Conservation (phyloP, 2,888 invertebrate species). For the Idaea dimidiata region DNA sequence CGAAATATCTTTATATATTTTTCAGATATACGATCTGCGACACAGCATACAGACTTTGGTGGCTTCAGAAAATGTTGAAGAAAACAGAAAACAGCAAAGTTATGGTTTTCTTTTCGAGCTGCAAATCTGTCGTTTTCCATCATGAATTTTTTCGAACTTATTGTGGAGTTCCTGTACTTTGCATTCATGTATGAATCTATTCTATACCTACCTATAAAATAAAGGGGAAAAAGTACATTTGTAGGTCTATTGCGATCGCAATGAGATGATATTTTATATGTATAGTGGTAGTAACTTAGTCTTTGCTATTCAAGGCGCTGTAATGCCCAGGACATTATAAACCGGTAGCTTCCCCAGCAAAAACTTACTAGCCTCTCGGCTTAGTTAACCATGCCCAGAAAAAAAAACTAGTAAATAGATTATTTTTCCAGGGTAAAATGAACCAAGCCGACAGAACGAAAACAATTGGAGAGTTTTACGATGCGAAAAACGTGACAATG, state of each 20-base stretch:
- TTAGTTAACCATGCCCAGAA: neutral
- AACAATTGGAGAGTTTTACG: conserved; percentile 97
- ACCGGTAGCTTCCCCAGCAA: too few species aligned
- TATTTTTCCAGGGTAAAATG: conserved; percentile 93
- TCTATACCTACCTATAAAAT: too few species aligned
- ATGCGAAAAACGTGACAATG: conserved; percentile 92
- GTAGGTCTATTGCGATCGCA: too few species aligned
- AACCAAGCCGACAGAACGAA: conserved; percentile 96
- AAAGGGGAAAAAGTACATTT: too few species aligned
- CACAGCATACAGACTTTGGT: conserved; percentile 93
- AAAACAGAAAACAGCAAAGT: conserved; percentile 95
- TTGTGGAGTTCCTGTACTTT: conserved; percentile 93
- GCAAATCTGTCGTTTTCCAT: conserved; percentile 97
- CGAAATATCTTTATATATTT: conserved; percentile 17
- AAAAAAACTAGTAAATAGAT: neutral
- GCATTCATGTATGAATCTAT: conserved; percentile 92
- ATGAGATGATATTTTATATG: too few species aligned
- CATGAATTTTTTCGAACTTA: conserved; percentile 93
- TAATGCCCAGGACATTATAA: too few species aligned
- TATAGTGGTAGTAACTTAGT: too few species aligned
- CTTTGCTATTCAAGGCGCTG: too few species aligned
- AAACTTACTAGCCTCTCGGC: neutral
- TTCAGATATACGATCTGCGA: conserved; percentile 94
- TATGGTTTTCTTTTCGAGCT: conserved; percentile 98
- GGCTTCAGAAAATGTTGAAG: conserved; percentile 97